phyloP scores from a whole-genome alignment of 2,113 vertebrate species.

The Excalfactoria chinensis region DNA sequence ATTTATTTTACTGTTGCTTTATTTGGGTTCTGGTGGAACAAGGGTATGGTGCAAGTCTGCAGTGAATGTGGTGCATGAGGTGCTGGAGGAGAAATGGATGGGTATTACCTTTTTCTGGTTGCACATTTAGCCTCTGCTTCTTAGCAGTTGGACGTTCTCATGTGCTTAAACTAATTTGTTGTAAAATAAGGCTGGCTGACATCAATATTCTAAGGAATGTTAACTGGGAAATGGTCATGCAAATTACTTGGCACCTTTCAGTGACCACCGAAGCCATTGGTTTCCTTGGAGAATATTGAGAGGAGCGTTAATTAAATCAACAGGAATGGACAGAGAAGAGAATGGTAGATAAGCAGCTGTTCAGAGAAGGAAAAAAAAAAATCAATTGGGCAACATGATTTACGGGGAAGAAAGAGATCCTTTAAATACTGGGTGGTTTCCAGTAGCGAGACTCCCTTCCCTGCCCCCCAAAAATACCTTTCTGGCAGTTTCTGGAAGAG shows the following conservation, averaged over 20 bases:
- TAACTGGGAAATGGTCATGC: slow-evolving; percentile 10
- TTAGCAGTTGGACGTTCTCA: neutral
- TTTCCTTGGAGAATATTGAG: slow-evolving; percentile 30
- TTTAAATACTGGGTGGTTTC: neutral
- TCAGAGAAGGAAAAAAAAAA: neutral
- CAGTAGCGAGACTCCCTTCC: neutral
- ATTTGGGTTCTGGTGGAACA: neutral
- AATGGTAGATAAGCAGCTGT: slow-evolving; percentile 2
- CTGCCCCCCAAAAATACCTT: neutral
- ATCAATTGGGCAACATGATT: neutral
- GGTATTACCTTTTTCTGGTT: neutral
- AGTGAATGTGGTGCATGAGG: neutral
- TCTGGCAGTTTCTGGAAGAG: neutral
- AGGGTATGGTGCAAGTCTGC: neutral
- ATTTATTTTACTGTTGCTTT: neutral
- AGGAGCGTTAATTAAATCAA: slow-evolving; percentile 26
- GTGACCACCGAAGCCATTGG: slow-evolving; percentile 4
- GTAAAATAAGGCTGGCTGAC: slow-evolving; percentile 20
- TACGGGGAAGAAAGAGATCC: neutral
- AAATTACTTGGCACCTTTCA: slow-evolving; percentile 26
- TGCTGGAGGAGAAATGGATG: neutral
- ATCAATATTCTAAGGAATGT: neutral
- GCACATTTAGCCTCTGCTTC: neutral
- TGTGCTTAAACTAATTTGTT: slow-evolving; percentile 12
- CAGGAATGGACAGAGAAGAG: neutral